Percentiles rank a stretch among this genome's conserved stretches.
phyloP scores from a whole-genome alignment of 1,140 invertebrate genomes.

The Ruditapes philippinarum region DNA sequence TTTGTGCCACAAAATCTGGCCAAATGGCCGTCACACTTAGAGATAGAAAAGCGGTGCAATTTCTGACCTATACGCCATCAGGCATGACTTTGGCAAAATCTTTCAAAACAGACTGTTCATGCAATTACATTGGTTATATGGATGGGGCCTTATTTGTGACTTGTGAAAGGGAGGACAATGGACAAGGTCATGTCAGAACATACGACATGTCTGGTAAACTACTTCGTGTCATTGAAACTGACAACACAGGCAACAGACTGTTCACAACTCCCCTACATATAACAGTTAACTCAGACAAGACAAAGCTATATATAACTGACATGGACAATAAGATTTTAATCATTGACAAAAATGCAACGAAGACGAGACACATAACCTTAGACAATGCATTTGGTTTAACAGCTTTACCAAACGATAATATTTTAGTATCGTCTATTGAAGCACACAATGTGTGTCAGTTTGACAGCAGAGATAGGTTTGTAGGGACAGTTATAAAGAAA shows the following conservation, averaged over 20 bases:
- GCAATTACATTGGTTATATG: not conserved
- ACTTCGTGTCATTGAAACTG: not conserved
- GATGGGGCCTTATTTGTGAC: not conserved
- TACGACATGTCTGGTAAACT: not conserved
- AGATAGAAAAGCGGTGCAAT: not conserved
- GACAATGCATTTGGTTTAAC: not conserved
- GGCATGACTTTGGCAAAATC: not conserved
- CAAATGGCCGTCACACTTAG: not conserved
- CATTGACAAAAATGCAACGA: not conserved
- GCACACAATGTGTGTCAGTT: not conserved
- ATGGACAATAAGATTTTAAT: not conserved
- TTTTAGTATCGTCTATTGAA: not conserved
- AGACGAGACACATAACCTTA: not conserved
- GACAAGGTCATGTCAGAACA: not conserved
- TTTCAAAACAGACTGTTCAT: not conserved
- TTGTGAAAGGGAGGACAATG: not conserved
- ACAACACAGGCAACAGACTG: not conserved
- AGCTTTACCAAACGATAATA: not conserved
- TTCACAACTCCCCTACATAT: slow-evolving; percentile 4
- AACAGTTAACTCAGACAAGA: not conserved
- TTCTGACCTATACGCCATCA: not conserved
- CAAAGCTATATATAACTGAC: not conserved
- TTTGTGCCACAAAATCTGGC: not conserved
- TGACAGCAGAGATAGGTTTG: not conserved
- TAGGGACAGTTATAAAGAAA: not conserved